Conservation (phyloP, 1,140 invertebrate genomes). For the Berghia stephanieae region DNA sequence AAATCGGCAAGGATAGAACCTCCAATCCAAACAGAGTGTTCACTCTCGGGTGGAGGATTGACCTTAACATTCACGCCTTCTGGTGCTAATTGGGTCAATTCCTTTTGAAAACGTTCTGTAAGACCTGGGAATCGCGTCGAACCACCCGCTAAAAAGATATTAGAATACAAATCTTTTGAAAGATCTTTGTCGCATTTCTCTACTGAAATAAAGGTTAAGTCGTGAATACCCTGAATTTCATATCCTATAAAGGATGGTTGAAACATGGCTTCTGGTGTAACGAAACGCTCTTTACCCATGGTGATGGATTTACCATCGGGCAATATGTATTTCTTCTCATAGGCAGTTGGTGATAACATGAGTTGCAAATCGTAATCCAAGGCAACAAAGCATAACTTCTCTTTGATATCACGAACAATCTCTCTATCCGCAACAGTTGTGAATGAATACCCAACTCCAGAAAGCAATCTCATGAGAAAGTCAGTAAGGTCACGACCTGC, state of each 20-base stretch:
- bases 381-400: slow-evolving; percentile 91
- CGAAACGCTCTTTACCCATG: slow-evolving; percentile 67
- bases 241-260: slow-evolving; percentile 78
- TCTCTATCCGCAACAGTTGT: slow-evolving; percentile 76
- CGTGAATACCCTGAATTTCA: slow-evolving; percentile 61
- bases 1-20: slow-evolving; percentile 73
- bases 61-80: slow-evolving; percentile 42
- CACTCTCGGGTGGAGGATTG: slow-evolving; percentile 67
- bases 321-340: slow-evolving; percentile 68
- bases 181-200: slow-evolving; percentile 76
- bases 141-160: slow-evolving; percentile 90
- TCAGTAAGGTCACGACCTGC: slow-evolving; percentile 94
- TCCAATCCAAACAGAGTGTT: slow-evolving; percentile 61
- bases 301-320: slow-evolving; percentile 67
- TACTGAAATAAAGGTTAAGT: slow-evolving; percentile 89
- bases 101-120: slow-evolving; percentile 53
- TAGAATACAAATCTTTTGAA: slow-evolving; percentile 89
- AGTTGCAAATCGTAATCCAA: slow-evolving; percentile 96
- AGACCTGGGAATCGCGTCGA: slow-evolving; percentile 79
- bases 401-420: slow-evolving; percentile 70
- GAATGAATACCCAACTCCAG: slow-evolving; percentile 94
- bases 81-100: slow-evolving; percentile 70
- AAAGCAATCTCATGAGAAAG: slow-evolving; percentile 94
- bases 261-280: slow-evolving; percentile 69
- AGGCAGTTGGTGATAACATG: slow-evolving; percentile 77